Evolutionary conservation across 2,797 vertebrate genomes (phyloP).

Genomic region (Tragelaphus eurycerus): DNA sequence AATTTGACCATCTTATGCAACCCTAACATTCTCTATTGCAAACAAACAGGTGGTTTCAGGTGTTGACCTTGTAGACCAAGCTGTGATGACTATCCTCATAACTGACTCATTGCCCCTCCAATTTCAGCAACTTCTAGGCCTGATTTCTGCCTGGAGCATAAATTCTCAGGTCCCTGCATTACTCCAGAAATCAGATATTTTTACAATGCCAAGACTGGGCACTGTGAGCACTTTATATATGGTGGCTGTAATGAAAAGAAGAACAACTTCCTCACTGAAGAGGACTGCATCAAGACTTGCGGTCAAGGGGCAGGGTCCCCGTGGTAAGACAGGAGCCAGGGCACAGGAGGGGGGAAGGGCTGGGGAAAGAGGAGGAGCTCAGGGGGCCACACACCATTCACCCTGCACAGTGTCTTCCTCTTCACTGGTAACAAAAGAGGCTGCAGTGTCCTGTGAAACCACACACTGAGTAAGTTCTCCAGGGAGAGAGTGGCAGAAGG

Average conservation of each 20-base stretch:
- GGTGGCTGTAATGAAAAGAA: background rate
- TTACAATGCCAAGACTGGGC: background rate
- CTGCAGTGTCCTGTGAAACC: background rate
- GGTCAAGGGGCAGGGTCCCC: background rate
- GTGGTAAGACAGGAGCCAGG: background rate
- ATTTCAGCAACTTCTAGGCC: background rate
- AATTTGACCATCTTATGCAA: background rate
- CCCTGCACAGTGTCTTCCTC: background rate
- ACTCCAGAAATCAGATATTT: background rate
- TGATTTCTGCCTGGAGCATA: background rate
- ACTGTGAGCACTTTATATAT: background rate
- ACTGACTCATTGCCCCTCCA: background rate
- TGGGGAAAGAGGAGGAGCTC: background rate
- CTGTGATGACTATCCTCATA: background rate
- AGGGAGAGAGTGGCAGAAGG: background rate
- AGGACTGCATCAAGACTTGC: background rate
- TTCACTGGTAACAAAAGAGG: background rate
- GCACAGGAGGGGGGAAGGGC: background rate
- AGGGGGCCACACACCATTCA: background rate
- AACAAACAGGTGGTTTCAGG: background rate
- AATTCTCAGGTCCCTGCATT: background rate
- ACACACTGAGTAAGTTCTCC: background rate
- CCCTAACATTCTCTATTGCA: background rate
- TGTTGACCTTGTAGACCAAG: fast-evolving
- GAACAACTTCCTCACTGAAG: background rate